Evolutionary conservation across 2,888 invertebrate genomes (phyloP).

Genomic region (Chydorus sphaericus): DNA sequence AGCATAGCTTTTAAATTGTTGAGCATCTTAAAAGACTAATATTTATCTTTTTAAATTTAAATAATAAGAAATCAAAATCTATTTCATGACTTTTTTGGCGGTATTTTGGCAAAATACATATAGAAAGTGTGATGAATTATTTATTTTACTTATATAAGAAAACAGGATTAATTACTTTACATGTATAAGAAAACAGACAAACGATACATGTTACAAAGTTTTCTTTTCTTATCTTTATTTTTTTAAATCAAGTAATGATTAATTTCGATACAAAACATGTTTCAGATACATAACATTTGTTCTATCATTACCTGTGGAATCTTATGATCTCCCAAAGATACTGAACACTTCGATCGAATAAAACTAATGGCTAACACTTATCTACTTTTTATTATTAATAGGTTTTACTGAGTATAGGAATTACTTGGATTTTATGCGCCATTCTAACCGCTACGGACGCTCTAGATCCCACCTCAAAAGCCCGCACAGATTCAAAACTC

Average conservation of each 20-base stretch:
- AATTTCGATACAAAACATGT: not conserved
- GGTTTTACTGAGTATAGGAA: constrained; percentile 56
- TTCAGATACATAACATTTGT: not conserved
- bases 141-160: too few relatives aligned
- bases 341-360: constrained; percentile 7
- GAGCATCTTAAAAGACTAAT: too few relatives aligned
- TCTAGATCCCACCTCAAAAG: constrained; percentile 49
- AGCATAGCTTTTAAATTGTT: too few relatives aligned
- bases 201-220: constrained; percentile 1
- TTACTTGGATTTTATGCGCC: constrained; percentile 61
- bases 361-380: not conserved
- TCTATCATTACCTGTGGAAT: not conserved
- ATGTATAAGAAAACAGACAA: too few relatives aligned
- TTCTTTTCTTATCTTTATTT: not conserved
- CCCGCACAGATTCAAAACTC: constrained; percentile 55
- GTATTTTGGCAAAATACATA: too few relatives aligned
- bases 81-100: too few relatives aligned
- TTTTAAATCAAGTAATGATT: not conserved
- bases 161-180: too few relatives aligned
- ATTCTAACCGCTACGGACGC: constrained; percentile 48
- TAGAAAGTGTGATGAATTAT: too few relatives aligned
- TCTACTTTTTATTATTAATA: constrained; percentile 25
- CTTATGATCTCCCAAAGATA: not conserved
- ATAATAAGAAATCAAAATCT: too few relatives aligned
- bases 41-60: too few relatives aligned